Percentiles rank a stretch among this genome's conserved stretches.
phyloP scores from a whole-genome alignment of 2,888 invertebrate genomes.

The Drosophila kambysellisi region DNA sequence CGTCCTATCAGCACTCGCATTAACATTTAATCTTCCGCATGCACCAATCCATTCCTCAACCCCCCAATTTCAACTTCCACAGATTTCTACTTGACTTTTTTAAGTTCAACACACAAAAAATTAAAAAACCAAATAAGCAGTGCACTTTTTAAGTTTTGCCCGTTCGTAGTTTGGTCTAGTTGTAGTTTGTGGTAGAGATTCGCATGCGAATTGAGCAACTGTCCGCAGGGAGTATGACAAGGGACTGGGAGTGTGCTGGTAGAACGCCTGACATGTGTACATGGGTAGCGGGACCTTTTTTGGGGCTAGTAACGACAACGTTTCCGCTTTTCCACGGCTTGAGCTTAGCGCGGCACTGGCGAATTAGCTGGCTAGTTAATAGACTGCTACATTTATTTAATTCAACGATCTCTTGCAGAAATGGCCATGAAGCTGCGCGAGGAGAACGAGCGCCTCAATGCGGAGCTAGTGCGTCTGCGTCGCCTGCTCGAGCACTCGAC shows the following conservation, averaged over 20 bases:
- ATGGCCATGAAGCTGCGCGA: slow-evolving; percentile 84
- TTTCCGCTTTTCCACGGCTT: slow-evolving; percentile 63
- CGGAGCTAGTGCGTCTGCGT: slow-evolving; percentile 83
- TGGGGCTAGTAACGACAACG: slow-evolving; percentile 24
- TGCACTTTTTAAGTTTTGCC: slow-evolving; percentile 42
- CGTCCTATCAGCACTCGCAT: slow-evolving; percentile 34
- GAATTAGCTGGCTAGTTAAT: slow-evolving; percentile 8
- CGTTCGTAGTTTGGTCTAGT: slow-evolving; percentile 30
- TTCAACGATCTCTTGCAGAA: slow-evolving; percentile 63
- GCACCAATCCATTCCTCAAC: slow-evolving; percentile 14
- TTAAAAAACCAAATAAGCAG: neutral
- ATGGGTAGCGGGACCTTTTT: neutral
- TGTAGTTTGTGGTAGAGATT: slow-evolving; percentile 25
- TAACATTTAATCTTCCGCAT: slow-evolving; percentile 61
- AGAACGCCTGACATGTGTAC: neutral
- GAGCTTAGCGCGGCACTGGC: slow-evolving; percentile 55
- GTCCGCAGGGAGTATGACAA: slow-evolving; percentile 3
- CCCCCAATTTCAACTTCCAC: slow-evolving; percentile 28
- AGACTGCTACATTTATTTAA: neutral
- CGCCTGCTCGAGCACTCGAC: slow-evolving; percentile 87
- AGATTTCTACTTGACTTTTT: slow-evolving; percentile 38
- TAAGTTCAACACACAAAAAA: slow-evolving; percentile 16
- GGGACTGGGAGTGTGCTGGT: neutral
- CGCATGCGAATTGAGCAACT: slow-evolving; percentile 35
- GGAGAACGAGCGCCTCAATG: slow-evolving; percentile 91